Percentiles rank a stretch among this genome's conserved stretches.
These are phyloP conservation scores for Ophiodon elongatus DNA, from an alignment of 2,113 vertebrate genomes.

Conservation along the genomic window DNA sequence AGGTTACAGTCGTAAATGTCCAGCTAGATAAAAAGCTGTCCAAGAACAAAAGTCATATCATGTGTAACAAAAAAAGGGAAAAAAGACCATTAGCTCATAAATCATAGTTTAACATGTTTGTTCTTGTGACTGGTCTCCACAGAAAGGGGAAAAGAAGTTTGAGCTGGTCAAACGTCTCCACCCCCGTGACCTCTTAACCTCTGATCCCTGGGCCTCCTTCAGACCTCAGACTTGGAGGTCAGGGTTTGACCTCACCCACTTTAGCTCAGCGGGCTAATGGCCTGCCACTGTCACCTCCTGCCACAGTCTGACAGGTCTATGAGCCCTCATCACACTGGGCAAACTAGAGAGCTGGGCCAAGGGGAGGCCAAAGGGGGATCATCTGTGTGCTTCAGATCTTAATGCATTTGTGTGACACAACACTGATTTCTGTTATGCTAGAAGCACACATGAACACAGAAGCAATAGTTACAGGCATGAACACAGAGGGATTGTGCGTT, in stretches of 20 bases:
- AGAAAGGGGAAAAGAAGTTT: conserved; percentile 64
- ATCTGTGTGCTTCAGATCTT: conserved; percentile 55
- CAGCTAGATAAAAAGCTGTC: conserved; percentile 17
- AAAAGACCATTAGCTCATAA: conserved; percentile 65
- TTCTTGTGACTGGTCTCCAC: conserved; percentile 64
- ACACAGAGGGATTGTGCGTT: conserved; percentile 69
- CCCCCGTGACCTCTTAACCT: conserved; percentile 69
- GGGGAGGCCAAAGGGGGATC: conserved; percentile 17
- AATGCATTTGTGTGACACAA: conserved; percentile 50
- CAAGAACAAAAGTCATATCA: conserved; percentile 42
- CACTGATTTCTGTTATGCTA: conserved; percentile 60
- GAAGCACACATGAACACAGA: conserved; percentile 62
- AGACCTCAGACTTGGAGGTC: conserved; percentile 64
- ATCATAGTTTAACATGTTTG: conserved; percentile 78
- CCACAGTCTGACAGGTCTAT: conserved; percentile 75
- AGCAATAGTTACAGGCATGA: conserved; percentile 43
- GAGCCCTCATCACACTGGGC: conserved; percentile 61
- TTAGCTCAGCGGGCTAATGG: conserved; percentile 75
- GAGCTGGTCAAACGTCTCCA: conserved; percentile 65
- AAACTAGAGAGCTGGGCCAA: conserved; percentile 34
- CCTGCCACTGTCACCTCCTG: conserved; percentile 73
- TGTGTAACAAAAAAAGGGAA: not conserved
- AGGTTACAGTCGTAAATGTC: conserved; percentile 44
- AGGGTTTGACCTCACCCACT: conserved; percentile 71
- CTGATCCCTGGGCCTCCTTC: conserved; percentile 59